phyloP scores from a whole-genome alignment of 1,140 invertebrate species.

The Drosophila rhopaloa region DNA sequence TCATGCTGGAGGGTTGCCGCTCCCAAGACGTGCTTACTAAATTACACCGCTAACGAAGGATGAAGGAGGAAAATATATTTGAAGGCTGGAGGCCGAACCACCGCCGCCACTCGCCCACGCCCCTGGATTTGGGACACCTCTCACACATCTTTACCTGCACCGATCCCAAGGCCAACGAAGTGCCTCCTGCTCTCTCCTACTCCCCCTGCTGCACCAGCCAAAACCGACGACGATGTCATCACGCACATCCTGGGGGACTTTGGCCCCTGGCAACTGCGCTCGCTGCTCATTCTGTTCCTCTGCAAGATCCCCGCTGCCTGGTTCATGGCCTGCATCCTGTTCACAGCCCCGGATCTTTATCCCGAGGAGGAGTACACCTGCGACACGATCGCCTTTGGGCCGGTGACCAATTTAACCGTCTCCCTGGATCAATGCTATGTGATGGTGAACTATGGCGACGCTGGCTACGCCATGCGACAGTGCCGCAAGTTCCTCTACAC shows the following conservation, averaged over 20 bases:
- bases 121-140: slow-evolving; percentile 23
- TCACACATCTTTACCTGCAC: slow-evolving; percentile 20
- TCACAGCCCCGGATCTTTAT: slow-evolving; percentile 78
- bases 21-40: slow-evolving; percentile 57
- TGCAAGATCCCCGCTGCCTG: slow-evolving; percentile 85
- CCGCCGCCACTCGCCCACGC: slow-evolving; percentile 34
- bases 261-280: slow-evolving; percentile 84
- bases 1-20: slow-evolving; percentile 61
- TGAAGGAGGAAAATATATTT: slow-evolving; percentile 13
- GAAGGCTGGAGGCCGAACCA: slow-evolving; percentile 19
- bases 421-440: slow-evolving; percentile 71
- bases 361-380: slow-evolving; percentile 65
- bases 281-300: slow-evolving; percentile 80
- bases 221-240: slow-evolving; percentile 61
- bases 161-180: slow-evolving; percentile 21
- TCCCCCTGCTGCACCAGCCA: background rate
- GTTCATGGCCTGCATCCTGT: slow-evolving; percentile 85
- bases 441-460: slow-evolving; percentile 50
- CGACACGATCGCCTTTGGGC: slow-evolving; percentile 37
- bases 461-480: slow-evolving; percentile 55
- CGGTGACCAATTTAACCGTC: slow-evolving; percentile 43
- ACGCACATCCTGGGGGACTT: slow-evolving; percentile 74
- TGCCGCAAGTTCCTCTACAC: slow-evolving; percentile 68
- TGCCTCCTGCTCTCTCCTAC: background rate
- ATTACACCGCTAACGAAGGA: slow-evolving; percentile 35